Conservation (phyloP, 2,888 invertebrate genomes). For the Chironomus tentans region DNA sequence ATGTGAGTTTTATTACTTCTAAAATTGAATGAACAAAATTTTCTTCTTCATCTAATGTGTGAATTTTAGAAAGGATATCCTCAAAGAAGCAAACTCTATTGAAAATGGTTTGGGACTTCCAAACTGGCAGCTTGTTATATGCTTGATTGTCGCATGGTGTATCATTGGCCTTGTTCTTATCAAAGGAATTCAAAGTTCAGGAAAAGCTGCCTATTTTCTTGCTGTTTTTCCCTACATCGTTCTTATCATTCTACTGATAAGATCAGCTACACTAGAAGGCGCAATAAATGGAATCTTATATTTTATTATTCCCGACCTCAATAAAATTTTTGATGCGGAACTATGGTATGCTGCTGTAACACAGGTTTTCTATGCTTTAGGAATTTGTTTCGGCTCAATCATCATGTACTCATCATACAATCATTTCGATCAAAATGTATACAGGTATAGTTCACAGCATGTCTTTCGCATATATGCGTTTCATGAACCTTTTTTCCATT, state of each 20-base stretch:
- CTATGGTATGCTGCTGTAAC: conserved; percentile 57
- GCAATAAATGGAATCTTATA: conserved; percentile 52
- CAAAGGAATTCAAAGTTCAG: conserved; percentile 50
- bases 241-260: conserved; percentile 50
- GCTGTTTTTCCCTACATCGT: conserved; percentile 58
- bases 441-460: conserved; percentile 39
- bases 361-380: conserved; percentile 55
- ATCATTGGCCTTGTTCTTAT: conserved; percentile 46
- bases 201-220: conserved; percentile 60
- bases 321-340: conserved; percentile 46
- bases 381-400: conserved; percentile 54
- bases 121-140: conserved; percentile 46
- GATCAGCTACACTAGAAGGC: conserved; percentile 51
- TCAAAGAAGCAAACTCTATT: conserved; percentile 44
- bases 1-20: conserved; percentile 37
- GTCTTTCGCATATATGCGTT: neutral
- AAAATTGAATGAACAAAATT: neutral
- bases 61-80: conserved; percentile 43
- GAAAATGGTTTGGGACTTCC: conserved; percentile 48
- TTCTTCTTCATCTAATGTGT: no score
- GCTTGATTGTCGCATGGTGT: conserved; percentile 46
- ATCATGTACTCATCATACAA: conserved; percentile 55
- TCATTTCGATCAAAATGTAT: conserved; percentile 50
- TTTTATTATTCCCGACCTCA: conserved; percentile 56
- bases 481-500: conserved; percentile 6